A percentile compares a stretch with the other conserved stretches of the same genome.
phyloP scores from a whole-genome alignment of 2,797 vertebrate genomes.

The Ispidina picta region DNA sequence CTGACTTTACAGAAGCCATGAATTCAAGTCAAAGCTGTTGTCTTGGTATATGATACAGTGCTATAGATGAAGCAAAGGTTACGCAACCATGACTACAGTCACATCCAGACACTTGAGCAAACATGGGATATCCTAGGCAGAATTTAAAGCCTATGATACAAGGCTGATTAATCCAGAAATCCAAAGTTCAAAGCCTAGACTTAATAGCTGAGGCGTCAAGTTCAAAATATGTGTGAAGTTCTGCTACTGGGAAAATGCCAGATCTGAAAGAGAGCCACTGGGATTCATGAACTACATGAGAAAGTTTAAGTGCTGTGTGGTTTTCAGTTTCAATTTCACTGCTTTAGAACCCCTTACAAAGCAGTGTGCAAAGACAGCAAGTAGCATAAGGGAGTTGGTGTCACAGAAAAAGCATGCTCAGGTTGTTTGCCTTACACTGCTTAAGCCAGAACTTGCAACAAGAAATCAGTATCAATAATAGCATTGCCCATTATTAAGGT shows the following conservation, averaged over 20 bases:
- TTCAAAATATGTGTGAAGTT: not conserved
- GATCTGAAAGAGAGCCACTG: not conserved
- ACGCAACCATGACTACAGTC: not conserved
- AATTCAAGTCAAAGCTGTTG: not conserved
- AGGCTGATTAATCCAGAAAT: not conserved
- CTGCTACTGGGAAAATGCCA: not conserved
- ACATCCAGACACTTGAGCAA: not conserved
- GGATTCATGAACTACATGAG: not conserved
- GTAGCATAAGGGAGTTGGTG: slow-evolving; percentile 32
- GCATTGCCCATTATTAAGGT: slow-evolving; percentile 40
- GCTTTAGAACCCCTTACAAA: slow-evolving; percentile 27
- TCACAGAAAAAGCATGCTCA: slow-evolving; percentile 45
- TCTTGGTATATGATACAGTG: not conserved
- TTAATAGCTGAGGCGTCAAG: not conserved
- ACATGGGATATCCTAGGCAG: not conserved
- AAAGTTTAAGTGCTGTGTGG: not conserved
- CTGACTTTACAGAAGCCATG: not conserved
- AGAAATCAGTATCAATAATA: slow-evolving; percentile 36
- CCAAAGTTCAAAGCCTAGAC: not conserved
- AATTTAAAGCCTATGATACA: not conserved
- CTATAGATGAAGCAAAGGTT: not conserved
- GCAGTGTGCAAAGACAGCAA: slow-evolving; percentile 34
- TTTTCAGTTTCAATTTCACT: slow-evolving; percentile 16
- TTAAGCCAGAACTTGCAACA: slow-evolving; percentile 32
- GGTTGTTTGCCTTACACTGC: slow-evolving; percentile 6